Evolutionary conservation across 2,888 invertebrate genomes (phyloP), one percentile per base, ranked within the genome.

Genomic region (Ophion ellenae): DNA sequence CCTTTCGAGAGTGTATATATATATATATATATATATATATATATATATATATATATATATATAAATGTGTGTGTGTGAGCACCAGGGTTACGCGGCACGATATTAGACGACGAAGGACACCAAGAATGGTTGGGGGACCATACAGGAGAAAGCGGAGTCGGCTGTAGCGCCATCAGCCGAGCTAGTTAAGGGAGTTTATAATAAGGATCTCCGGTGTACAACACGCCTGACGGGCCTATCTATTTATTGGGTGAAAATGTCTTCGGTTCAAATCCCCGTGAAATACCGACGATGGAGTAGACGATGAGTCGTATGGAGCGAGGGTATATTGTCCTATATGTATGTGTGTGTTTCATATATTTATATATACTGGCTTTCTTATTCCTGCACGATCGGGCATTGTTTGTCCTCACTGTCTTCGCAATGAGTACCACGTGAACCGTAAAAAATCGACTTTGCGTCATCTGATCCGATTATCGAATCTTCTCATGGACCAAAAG

Each of bases 211-310:
- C 84, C 90, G 90, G 90, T 92, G 91, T 93, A 91, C 92, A 92
- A 93, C 92, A 91, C 91, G 90, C 88, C 89, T 91, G 90, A 89
- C 89, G 91, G 89, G 93, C 92, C 93, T 93, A 91, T 94, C 94
- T 93, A 94, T 93, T 93, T 94, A 94, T 94, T 91, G 93, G 93
- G 93, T 92, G 94, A 94, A 94, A 94, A 94, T 94, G 94, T 94
- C 93, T 93, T 93, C 90, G 91, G 91, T 88, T 91, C 91, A 94
- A 94, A 94, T 94, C 94, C 92, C 94, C 94, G 93, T 93, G 92
- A 94, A 94, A 93, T 94, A 90, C 91, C 90, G 89, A 70, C 73
- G 87, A 63, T 53, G 28, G 28, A n/a, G 66, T 36, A 66, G 57
- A 67, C 89, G 86, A 87, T 87, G 88, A 84, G 82, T 87, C 88